These are phyloP conservation scores for Brachionus manjavacas DNA, from an alignment of 1,140 invertebrate species.

Conservation along the genomic window DNA sequence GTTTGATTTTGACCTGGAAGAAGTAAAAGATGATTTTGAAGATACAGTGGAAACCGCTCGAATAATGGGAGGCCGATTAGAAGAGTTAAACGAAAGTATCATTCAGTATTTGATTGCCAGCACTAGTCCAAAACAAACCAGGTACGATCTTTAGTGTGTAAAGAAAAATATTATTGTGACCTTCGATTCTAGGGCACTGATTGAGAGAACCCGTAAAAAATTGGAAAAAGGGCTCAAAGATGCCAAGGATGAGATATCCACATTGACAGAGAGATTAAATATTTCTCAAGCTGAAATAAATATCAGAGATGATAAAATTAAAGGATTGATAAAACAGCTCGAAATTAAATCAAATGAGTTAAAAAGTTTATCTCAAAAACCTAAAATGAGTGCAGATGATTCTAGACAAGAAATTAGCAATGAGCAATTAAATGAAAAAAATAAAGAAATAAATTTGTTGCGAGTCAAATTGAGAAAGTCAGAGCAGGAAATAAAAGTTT, in stretches of 20 bases:
- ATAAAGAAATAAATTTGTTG: neutral
- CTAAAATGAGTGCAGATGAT: neutral
- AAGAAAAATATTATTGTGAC: neutral
- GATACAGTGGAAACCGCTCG: conserved; percentile 12
- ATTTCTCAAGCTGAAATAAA: conserved; percentile 9
- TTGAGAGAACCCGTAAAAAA: conserved; percentile 37
- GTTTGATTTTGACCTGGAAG: conserved; percentile 31
- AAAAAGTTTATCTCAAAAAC: neutral
- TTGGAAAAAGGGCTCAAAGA: conserved; percentile 24
- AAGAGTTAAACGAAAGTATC: conserved; percentile 35
- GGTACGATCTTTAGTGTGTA: neutral
- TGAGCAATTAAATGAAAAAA: neutral
- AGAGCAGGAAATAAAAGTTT: conserved; percentile 9
- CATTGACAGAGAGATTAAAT: conserved; percentile 10
- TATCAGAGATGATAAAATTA: conserved; percentile 38
- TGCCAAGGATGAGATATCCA: conserved; percentile 1
- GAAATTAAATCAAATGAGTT: conserved; percentile 13
- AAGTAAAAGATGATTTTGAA: conserved; percentile 17
- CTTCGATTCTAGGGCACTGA: neutral
- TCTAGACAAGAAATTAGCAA: neutral
- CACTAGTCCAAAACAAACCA: conserved; percentile 18
- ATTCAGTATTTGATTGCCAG: conserved; percentile 37
- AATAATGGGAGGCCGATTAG: conserved; percentile 2
- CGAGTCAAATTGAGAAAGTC: neutral
- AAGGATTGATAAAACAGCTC: conserved; percentile 13